Base-by-base conservation (phyloP, 2,888 invertebrate species). In the Leptinotarsa rubiginosa region DNA sequence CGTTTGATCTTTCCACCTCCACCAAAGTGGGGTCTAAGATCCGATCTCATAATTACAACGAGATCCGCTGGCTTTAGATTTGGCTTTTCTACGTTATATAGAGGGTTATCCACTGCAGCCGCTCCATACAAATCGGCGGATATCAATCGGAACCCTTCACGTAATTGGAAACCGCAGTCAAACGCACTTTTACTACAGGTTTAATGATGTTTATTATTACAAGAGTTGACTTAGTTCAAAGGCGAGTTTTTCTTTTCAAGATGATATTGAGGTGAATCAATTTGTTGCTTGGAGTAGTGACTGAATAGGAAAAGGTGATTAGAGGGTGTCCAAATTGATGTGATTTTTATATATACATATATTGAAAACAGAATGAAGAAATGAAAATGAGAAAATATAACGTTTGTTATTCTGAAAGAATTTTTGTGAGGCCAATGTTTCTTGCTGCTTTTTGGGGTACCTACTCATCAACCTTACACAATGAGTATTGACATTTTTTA, bases 141-240 rank as follows among this genome's bases (percentile, higher is more conserved):
- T 74, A 76, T 78, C 76, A 76, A 67, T 76, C 69, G 67, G 67
- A 74, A 72, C 76, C 76, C 78, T 78, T 70, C 75, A 77, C 74
- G 75, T 79, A 78, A 79, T 79, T 79, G 77, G 76, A 78, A 78
- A 77, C 75, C 77, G 67, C 70, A 76, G 71, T 78, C 78, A 77
- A 75, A 77, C 75, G 76, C 75, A 77, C 77, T 80, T 79, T 77
- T 78, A 74, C 76, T 78, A 79, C 77, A 78, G 76, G 78, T 77
- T 62, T 80, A 80, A 80, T 75, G 80, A 80, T 76, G 80, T 80
- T 75, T 73, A 76, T 77, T 79, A 75, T 78, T 77, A 73, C 75
- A 69, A 77, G 76, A 73, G 76, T 71, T 70, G 69, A 70, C 54
- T 41, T 70, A 73, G 70, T 75, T 77, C 76, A 78, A 78, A 78